These are phyloP conservation scores for Eurytoma adleriae DNA, from an alignment of 2,888 invertebrate genomes.

Conservation along the genomic window DNA sequence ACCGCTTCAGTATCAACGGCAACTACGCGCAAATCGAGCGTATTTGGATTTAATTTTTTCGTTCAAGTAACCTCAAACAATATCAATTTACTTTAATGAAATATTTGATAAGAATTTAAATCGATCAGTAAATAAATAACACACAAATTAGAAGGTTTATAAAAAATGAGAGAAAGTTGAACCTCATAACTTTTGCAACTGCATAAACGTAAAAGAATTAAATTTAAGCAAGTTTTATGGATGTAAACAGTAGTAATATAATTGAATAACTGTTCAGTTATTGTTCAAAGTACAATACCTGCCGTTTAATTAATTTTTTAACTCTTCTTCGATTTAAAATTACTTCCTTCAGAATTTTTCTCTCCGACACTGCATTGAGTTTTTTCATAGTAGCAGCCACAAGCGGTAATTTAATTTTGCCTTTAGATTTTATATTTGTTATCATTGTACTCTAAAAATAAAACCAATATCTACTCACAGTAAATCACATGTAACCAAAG, in stretches of 20 bases:
- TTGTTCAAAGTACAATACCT: conserved; percentile 35
- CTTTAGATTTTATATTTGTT: neutral
- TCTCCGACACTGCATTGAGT: conserved; percentile 25
- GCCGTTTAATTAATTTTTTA: conserved; percentile 18
- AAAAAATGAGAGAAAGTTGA: no score
- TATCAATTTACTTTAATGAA: no score
- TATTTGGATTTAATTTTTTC: neutral
- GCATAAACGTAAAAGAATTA: no score
- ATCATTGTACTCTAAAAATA: conserved; percentile 10
- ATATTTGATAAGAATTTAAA: no score
- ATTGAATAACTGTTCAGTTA: no score
- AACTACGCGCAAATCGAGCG: conserved; percentile 52
- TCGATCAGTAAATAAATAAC: no score
- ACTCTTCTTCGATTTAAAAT: neutral
- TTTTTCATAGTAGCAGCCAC: conserved; percentile 30
- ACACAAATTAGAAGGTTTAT: no score
- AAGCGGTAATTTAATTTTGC: conserved; percentile 6
- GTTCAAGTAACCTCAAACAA: neutral
- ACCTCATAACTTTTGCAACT: no score
- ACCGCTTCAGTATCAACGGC: conserved; percentile 57
- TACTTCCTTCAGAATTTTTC: conserved; percentile 36
- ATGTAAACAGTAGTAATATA: no score
- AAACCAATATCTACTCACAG: neutral
- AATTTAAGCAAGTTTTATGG: no score
- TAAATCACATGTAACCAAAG: neutral